These are phyloP conservation scores for Drosophila rubida DNA, from an alignment of 2,888 invertebrate genomes.

Conservation along the genomic window DNA sequence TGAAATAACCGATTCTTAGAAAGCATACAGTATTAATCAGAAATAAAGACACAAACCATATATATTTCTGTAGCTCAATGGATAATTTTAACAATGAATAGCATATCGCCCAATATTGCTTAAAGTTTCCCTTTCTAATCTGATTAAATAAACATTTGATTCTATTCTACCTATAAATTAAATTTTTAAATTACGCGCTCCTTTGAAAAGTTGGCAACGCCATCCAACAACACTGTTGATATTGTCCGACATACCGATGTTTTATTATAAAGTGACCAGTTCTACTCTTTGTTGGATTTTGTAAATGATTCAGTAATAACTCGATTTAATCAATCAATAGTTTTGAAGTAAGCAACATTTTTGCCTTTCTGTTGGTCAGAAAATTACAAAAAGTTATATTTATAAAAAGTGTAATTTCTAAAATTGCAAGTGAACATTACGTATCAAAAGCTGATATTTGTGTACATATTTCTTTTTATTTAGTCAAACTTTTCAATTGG, in stretches of 20 bases:
- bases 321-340: no score
- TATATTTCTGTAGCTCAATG: constrained; percentile 60
- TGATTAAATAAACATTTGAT: constrained; percentile 41
- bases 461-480: no score
- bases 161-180: constrained; percentile 32
- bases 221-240: constrained; percentile 27
- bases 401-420: no score
- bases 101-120: constrained; percentile 53
- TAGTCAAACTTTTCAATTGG: no score
- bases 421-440: no score
- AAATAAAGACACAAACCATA: constrained; percentile 62
- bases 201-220: constrained; percentile 36
- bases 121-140: constrained; percentile 47
- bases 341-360: no score
- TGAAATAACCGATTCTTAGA: constrained; percentile 58
- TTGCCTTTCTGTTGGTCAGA: no score
- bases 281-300: not conserved
- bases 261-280: not conserved
- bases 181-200: constrained; percentile 20
- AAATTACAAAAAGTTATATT: no score
- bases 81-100: constrained; percentile 54
- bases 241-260: constrained; percentile 22
- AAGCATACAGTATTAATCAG: constrained; percentile 70
- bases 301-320: no score
- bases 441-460: no score